Conservation (phyloP, 2,888 invertebrate genomes). For the Ophion slaviceki region DNA sequence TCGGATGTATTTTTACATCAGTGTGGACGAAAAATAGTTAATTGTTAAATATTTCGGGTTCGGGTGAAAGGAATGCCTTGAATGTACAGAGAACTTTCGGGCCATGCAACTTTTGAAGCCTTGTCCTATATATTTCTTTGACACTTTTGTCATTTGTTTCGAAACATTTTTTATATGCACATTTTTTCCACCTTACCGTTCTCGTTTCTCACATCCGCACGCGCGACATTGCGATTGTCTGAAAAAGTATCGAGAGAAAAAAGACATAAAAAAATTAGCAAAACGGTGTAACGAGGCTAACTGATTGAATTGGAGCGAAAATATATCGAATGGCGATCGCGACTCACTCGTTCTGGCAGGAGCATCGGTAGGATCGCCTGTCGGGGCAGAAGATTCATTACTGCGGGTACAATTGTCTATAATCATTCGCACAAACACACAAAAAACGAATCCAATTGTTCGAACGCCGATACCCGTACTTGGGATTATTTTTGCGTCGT, state of each 20-base stretch:
- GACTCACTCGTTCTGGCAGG: conserved; percentile 73
- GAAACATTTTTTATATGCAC: neutral
- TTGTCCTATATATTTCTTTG: neutral
- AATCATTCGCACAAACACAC: conserved; percentile 45
- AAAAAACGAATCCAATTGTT: conserved; percentile 13
- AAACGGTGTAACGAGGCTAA: neutral
- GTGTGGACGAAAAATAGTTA: too few species aligned
- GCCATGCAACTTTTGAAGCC: neutral
- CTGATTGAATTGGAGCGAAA: neutral
- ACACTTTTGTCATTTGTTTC: neutral
- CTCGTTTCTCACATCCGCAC: conserved; percentile 60
- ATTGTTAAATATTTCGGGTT: too few species aligned
- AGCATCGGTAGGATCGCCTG: conserved; percentile 74
- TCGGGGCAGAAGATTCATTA: conserved; percentile 69
- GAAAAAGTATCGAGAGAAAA: too few species aligned
- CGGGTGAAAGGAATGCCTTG: too few species aligned
- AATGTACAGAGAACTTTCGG: too few species aligned
- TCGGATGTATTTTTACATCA: too few species aligned
- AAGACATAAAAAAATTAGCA: conserved; percentile 17
- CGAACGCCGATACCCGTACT: conserved; percentile 63
- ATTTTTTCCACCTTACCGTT: conserved; percentile 42
- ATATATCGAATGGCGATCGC: conserved; percentile 2
- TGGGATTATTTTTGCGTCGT: conserved; percentile 50
- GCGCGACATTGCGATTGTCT: conserved; percentile 56
- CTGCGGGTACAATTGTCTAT: conserved; percentile 69